Evolutionary conservation across 2,113 vertebrate genomes (phyloP).

Genomic region (Epinephelus lanceolatus): DNA sequence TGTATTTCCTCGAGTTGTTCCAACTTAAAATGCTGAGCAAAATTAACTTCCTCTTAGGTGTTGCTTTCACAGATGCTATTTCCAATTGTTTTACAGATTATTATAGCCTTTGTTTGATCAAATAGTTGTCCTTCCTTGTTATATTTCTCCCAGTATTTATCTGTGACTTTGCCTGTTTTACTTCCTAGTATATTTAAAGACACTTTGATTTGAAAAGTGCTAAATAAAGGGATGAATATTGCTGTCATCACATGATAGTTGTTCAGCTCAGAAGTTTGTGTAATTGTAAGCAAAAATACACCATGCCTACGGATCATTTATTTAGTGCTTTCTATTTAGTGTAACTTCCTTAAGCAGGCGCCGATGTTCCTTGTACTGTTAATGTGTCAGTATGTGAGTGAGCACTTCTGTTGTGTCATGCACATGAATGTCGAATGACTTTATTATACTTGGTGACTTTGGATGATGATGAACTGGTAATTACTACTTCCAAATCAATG

Average conservation of each 20-base stretch:
- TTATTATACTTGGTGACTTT: neutral
- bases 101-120: neutral
- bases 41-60: too few relatives aligned
- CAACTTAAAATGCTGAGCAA: too few relatives aligned
- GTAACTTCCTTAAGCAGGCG: neutral
- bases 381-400: neutral
- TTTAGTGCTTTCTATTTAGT: too few relatives aligned
- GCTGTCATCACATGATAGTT: neutral
- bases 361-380: neutral
- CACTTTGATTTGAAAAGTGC: neutral
- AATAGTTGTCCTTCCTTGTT: neutral
- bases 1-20: too few relatives aligned
- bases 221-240: neutral
- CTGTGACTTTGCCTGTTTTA: neutral
- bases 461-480: neutral
- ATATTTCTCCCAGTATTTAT: neutral
- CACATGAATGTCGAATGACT: neutral
- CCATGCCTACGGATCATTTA: neutral
- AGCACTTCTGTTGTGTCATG: neutral
- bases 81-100: neutral
- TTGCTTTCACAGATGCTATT: neutral
- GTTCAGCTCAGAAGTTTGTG: neutral
- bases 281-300: neutral
- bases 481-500: neutral
- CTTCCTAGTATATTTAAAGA: neutral